Evolutionary conservation across 2,888 invertebrate genomes (phyloP).

Genomic region (Acrobasis consociella): DNA sequence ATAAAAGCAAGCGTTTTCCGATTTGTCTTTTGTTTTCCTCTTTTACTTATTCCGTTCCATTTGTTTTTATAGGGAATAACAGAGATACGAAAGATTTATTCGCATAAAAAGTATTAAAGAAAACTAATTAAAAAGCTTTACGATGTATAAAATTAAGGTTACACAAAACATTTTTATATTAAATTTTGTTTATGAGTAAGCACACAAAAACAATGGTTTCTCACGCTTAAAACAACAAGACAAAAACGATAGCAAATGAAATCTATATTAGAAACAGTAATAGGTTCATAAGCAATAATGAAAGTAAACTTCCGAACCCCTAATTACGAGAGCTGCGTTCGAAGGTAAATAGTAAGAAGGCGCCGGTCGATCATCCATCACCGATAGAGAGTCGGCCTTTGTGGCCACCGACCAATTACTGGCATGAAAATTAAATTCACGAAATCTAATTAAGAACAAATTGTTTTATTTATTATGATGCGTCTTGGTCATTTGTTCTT

Average conservation of each 20-base stretch:
- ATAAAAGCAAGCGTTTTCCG: constrained; percentile 69
- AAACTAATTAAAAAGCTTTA: background rate
- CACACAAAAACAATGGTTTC: constrained; percentile 29
- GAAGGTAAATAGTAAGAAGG: constrained; percentile 77
- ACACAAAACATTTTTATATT: constrained; percentile 1
- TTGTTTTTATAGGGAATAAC: constrained; percentile 45
- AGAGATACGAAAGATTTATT: constrained; percentile 17
- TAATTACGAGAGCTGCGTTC: constrained; percentile 72
- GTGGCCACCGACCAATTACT: constrained; percentile 82
- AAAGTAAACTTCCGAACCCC: constrained; percentile 78
- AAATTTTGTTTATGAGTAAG: constrained; percentile 4
- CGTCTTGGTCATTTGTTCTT: constrained; percentile 80
- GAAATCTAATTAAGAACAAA: constrained; percentile 83
- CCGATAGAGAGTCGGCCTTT: constrained; percentile 75
- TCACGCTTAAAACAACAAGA: constrained; percentile 50
- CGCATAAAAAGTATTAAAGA: background rate
- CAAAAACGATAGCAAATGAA: constrained; percentile 57
- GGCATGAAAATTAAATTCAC: constrained; percentile 83
- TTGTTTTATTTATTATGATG: constrained; percentile 84
- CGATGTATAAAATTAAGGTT: background rate
- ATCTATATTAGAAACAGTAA: constrained; percentile 76
- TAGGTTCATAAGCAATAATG: constrained; percentile 74
- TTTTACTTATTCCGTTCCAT: constrained; percentile 54
- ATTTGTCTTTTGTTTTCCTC: constrained; percentile 69
- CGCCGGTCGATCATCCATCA: constrained; percentile 80